Conservation (phyloP, 64 coral and sea anemone species). For the Montipora cactus region DNA sequence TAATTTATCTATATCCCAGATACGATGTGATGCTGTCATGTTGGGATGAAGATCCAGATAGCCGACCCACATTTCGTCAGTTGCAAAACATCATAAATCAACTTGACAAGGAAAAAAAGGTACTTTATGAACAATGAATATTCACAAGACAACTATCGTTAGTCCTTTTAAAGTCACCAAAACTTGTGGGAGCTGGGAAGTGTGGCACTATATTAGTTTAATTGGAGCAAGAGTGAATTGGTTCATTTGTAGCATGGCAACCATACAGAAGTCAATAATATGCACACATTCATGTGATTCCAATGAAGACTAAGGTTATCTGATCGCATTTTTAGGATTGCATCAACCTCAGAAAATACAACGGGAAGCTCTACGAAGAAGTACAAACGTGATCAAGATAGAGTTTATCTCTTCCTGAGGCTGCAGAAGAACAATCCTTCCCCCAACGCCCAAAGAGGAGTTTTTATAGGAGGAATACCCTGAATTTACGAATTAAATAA, state of each 20-base stretch:
- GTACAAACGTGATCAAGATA: background rate
- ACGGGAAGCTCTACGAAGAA: background rate
- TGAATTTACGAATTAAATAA: too few relatives aligned
- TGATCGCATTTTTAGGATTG: background rate
- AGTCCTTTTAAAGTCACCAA: too few relatives aligned
- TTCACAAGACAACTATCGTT: background rate
- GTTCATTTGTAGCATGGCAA: background rate
- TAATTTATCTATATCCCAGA: background rate
- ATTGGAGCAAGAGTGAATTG: background rate
- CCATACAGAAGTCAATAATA: background rate
- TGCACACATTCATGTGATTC: background rate
- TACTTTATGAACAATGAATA: background rate
- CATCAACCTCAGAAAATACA: background rate
- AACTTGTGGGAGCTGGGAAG: too few relatives aligned
- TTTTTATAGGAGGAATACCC: too few relatives aligned
- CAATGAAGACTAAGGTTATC: background rate
- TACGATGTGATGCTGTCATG: background rate
- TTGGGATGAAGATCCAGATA: conserved; percentile 21
- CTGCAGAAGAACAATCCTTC: background rate
- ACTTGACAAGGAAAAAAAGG: background rate
- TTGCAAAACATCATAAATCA: background rate
- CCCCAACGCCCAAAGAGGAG: too few relatives aligned
- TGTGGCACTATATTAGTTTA: too few relatives aligned
- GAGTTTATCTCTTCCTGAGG: background rate
- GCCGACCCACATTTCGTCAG: conserved; percentile 5